Evolutionary conservation across 2,797 vertebrate species (phyloP).

Genomic region (Geotrypetes seraphini): DNA sequence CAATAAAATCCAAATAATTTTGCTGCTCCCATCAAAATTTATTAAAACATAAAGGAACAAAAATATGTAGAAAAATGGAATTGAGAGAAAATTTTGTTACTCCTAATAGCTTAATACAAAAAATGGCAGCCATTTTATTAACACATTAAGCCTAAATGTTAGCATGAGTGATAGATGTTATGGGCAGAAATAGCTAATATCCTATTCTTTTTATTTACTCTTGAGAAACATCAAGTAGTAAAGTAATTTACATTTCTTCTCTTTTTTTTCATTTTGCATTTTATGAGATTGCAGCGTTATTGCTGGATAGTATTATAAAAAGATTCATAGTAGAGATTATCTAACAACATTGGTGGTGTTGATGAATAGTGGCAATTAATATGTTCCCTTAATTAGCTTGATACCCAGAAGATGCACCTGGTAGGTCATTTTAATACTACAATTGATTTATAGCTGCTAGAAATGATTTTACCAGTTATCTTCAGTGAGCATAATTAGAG

Average conservation of each 20-base stretch:
- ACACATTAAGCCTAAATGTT: too few relatives aligned
- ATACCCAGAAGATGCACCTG: constrained; percentile 70
- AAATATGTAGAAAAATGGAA: too few relatives aligned
- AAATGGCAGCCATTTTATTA: too few relatives aligned
- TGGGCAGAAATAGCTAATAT: too few relatives aligned
- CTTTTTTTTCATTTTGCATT: constrained; percentile 10
- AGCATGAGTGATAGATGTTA: too few relatives aligned
- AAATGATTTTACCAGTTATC: constrained; percentile 62
- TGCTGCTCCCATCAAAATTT: too few relatives aligned
- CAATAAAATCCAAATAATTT: too few relatives aligned
- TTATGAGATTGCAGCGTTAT: constrained; percentile 47
- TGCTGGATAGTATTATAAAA: constrained; percentile 48
- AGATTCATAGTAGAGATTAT: constrained; percentile 58
- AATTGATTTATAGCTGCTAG: constrained; percentile 69
- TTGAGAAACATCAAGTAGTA: too few relatives aligned
- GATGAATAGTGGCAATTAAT: constrained; percentile 75
- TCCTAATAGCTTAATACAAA: too few relatives aligned
- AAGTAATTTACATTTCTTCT: constrained; percentile 1
- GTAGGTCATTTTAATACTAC: constrained; percentile 69
- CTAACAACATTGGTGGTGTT: constrained; percentile 60
- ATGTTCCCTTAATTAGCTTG: constrained; percentile 69
- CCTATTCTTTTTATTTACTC: too few relatives aligned
- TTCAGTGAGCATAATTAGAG: constrained; percentile 66
- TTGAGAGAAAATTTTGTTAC: too few relatives aligned
- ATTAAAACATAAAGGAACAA: too few relatives aligned